phyloP scores from a whole-genome alignment of 2,888 invertebrate genomes.

The Coecobrya sp. region DNA sequence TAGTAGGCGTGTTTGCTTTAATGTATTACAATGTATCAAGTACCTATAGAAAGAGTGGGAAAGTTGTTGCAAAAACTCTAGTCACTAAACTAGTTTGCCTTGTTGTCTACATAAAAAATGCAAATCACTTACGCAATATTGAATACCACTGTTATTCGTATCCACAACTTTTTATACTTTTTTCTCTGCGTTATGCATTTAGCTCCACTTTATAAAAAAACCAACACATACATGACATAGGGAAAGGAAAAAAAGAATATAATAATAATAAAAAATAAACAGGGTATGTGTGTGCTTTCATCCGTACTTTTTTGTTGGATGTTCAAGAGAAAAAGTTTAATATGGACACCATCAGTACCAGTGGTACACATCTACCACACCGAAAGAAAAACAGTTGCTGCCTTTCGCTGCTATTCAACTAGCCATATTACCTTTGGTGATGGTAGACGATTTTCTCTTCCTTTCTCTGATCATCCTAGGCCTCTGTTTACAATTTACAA shows the following conservation, averaged over 20 bases:
- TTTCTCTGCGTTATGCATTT: background rate
- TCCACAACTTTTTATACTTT: background rate
- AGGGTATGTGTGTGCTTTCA: conserved; percentile 40
- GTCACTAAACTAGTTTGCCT: background rate
- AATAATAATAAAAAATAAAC: conserved; percentile 38
- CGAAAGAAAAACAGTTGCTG: conserved; percentile 12
- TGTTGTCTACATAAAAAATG: conserved; percentile 54
- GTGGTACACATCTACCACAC: conserved; percentile 6
- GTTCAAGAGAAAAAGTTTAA: conserved; percentile 32
- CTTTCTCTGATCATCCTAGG: background rate
- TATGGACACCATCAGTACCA: conserved; percentile 25
- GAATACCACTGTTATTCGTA: conserved; percentile 30
- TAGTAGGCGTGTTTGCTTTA: background rate
- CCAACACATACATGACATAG: conserved; percentile 22
- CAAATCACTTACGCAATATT: conserved; percentile 61
- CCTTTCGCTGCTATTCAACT: background rate
- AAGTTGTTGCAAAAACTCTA: conserved; percentile 11
- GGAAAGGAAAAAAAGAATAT: background rate
- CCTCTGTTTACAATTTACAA: conserved; percentile 48
- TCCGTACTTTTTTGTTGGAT: conserved; percentile 42
- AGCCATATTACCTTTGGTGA: background rate
- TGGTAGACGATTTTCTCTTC: background rate
- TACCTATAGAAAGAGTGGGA: background rate
- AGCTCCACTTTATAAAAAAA: conserved; percentile 37
- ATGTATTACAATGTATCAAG: background rate